phyloP scores from a whole-genome alignment of 2,888 invertebrate species.

The Apodemia hepburni region DNA sequence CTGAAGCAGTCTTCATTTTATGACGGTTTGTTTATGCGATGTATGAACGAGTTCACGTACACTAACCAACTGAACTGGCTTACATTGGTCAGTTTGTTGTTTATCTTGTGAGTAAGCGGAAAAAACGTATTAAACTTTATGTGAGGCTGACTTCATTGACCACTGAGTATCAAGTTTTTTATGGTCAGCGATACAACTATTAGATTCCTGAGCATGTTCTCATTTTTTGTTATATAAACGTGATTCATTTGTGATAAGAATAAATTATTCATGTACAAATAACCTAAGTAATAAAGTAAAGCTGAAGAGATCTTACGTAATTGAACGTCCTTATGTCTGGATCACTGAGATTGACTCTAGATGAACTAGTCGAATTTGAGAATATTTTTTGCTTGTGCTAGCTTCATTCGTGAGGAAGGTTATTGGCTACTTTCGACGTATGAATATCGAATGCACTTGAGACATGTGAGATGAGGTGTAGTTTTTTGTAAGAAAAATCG shows the following conservation, averaged over 20 bases:
- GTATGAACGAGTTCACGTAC: constrained; percentile 46
- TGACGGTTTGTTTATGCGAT: constrained; percentile 32
- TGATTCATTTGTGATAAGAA: background rate
- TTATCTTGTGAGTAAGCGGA: constrained; percentile 49
- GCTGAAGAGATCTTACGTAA: no score
- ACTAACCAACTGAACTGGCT: constrained; percentile 43
- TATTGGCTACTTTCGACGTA: no score
- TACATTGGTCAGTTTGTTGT: constrained; percentile 37
- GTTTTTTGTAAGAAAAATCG: no score
- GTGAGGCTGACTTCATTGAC: constrained; percentile 16
- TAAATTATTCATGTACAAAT: background rate
- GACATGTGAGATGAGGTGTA: no score
- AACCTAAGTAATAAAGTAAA: no score
- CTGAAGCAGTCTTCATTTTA: constrained; percentile 55
- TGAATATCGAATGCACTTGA: no score
- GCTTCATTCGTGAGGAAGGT: no score
- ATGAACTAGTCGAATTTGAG: no score
- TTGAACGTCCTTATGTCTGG: no score
- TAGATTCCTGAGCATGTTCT: background rate
- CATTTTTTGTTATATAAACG: background rate
- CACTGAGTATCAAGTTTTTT: constrained; percentile 11
- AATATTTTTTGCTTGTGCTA: no score
- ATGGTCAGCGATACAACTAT: background rate
- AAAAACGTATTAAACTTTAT: constrained; percentile 41
- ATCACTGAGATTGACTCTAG: no score